A percentile compares a stretch with the other conserved stretches of the same genome.
phyloP scores from a whole-genome alignment of 2,113 vertebrate genomes.

The Oreocharis arfaki region DNA sequence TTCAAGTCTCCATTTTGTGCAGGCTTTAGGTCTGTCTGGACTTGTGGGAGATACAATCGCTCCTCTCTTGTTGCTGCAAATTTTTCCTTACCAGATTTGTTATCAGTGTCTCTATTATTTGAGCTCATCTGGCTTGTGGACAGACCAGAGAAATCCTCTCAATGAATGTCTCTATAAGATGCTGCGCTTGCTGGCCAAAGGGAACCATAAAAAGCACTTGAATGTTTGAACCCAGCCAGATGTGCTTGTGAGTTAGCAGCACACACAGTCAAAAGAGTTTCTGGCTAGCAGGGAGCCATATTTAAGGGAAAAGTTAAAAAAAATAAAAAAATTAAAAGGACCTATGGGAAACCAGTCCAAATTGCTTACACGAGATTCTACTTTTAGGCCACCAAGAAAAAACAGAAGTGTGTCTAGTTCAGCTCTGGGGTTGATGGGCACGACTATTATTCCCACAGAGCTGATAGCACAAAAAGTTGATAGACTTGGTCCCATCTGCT shows the following conservation, averaged over 20 bases:
- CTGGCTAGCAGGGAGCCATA: neutral
- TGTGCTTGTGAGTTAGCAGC: neutral
- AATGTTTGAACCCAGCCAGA: conserved; percentile 1
- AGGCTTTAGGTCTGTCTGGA: conserved; percentile 42
- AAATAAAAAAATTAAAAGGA: neutral
- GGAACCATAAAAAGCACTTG: neutral
- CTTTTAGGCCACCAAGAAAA: conserved; percentile 24
- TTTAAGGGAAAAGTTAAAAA: neutral
- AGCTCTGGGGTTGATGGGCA: neutral
- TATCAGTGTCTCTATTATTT: neutral
- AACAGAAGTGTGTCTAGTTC: neutral
- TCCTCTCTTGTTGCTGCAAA: neutral
- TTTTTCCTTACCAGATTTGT: neutral
- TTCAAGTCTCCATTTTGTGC: conserved; percentile 51
- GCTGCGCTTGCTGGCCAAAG: neutral
- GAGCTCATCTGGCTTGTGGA: neutral
- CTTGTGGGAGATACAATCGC: neutral
- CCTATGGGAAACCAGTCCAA: neutral
- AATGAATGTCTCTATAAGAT: neutral
- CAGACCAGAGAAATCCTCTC: neutral
- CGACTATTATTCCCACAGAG: neutral
- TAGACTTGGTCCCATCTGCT: neutral
- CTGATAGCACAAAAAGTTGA: neutral
- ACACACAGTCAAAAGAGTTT: neutral
- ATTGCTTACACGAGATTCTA: neutral